Base-by-base conservation (phyloP, 2,113 vertebrate species). In the Plecotus auritus region DNA sequence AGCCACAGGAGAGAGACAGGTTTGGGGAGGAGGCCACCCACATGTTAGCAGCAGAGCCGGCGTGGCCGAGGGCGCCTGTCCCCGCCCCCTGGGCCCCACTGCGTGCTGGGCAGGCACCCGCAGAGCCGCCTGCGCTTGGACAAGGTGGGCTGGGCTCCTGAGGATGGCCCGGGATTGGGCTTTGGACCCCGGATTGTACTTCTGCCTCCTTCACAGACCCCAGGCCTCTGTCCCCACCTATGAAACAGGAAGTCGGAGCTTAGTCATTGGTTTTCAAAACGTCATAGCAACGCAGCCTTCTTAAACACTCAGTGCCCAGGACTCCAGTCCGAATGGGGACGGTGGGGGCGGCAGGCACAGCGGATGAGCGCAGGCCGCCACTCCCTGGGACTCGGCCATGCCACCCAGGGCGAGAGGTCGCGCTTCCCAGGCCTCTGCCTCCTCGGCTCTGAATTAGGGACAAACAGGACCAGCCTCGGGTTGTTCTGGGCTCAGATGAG, bases 61-160 rank as follows among this genome's bases (percentile, higher is more conserved):
- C 10, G 12, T 2, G 14, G 10, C 16, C 0, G 0, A 26, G 40
- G 8, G 30, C 22, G 1, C 42, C 8, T 8, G n/a, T 14, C 2
- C 82, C 56, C 7, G 26, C 1, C 51, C 32, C 13, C 23, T 18
- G 32, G 64, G 45, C n/a, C 5, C 20, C 47, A 35, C 0, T 0
- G 10, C 9, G 18, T 9, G 1, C 26, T 66, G 0, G 2, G 23
- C 51, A 22, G 5, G 17, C 59, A 28, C 17, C 23, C 64, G 23
- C 77, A 73, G 66, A 23, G 85, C 37, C 7, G 0, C 45, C 40
- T n/a, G 54, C 30, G 37, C 20, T 40, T 8, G 11, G 40, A 37
- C 32, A 66, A 66, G 42, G 14, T 45, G 5, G 7, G 26, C 7
- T 2, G 5, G 80, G 66, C 67, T 45, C 4, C 0, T 0, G 7